Percentiles rank a stretch among this genome's conserved stretches.
phyloP scores from a whole-genome alignment of 1,140 invertebrate species.

The Bathynomus jamesi region DNA sequence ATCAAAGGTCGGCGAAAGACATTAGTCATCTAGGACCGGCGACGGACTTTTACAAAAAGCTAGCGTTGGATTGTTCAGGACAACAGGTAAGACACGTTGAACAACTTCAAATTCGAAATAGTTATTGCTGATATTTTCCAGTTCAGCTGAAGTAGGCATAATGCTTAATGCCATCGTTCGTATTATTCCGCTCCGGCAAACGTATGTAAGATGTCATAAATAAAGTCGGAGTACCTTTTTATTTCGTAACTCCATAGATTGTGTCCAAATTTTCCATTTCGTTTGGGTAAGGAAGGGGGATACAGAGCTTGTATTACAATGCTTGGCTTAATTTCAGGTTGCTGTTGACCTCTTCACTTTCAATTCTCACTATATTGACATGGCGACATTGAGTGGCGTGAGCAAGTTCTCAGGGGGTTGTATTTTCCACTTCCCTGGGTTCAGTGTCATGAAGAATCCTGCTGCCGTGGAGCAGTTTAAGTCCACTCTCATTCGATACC shows the following conservation, averaged over 20 bases:
- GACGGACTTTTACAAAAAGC: conserved; percentile 96
- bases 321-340: conserved; percentile 25
- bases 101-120: no score
- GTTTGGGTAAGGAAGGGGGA: not conserved
- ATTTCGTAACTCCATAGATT: no score
- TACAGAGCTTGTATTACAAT: not conserved
- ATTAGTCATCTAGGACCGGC: conserved; percentile 74
- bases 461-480: conserved; percentile 66
- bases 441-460: conserved; percentile 60
- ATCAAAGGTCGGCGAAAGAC: conserved; percentile 68
- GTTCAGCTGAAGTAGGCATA: no score
- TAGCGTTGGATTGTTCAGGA: conserved; percentile 90
- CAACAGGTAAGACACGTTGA: conserved; percentile 75
- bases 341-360: conserved; percentile 92
- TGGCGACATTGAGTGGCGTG: conserved; percentile 84
- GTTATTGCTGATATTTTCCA: no score
- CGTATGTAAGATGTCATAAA: no score
- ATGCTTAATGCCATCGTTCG: no score
- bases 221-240: no score
- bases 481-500: conserved; percentile 73
- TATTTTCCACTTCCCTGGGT: conserved; percentile 86
- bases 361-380: conserved; percentile 85
- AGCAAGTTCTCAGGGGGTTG: conserved; percentile 92
- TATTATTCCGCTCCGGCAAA: no score
- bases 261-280: no score